Evolutionary conservation across 2,888 invertebrate species (phyloP), one percentile per base, ranked within the genome.

Genomic region (Calameuta filiformis): DNA sequence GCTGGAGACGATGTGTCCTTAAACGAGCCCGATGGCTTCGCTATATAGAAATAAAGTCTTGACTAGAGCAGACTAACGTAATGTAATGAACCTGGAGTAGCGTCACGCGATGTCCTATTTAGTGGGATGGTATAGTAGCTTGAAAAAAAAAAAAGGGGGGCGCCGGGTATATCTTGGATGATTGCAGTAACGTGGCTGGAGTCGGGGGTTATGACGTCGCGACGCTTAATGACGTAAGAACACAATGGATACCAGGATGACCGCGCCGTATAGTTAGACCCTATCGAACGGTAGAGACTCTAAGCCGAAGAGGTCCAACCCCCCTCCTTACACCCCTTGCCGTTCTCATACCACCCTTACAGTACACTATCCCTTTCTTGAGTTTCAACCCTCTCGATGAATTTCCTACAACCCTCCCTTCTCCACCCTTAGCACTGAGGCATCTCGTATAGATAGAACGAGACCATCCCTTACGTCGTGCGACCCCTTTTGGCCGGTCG

Each of bases 51-150:
- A n/a, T 56, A 71, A 71, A 33, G 71, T 71, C 71, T 71, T 12
- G 71, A 30, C 31, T 33, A 12, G 71, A n/a, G 71, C 15, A 71
- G 33, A 30, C 31, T 33, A 30, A 9, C 71, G 71, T 71, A 71
- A 71, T 71, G 80, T 83, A 81, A 81, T 80, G 81, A 78, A 82
- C 76, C 76, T 15, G 76, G 71, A 68, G 74, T 68, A 31, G 81
- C 79, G 83, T 83, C 83, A 83, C 80, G 85, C 83, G 80, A 82
- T 79, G 77, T 76, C 73, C 81, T 77, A 83, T 83, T 83, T 83
- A 82, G 80, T 75, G 77, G 81, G 80, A 83, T 81, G 80, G 80
- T 56, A 30, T 33, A 33, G 31, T 71, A 9, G 12, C 31, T 71
- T 71, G 71, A 33, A 69, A 69, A 69, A 69, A 69, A 69, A 69